Evolutionary conservation across 2,113 vertebrate species (phyloP), one percentile per base, ranked within the genome.

Genomic region (Sciurus niger): DNA sequence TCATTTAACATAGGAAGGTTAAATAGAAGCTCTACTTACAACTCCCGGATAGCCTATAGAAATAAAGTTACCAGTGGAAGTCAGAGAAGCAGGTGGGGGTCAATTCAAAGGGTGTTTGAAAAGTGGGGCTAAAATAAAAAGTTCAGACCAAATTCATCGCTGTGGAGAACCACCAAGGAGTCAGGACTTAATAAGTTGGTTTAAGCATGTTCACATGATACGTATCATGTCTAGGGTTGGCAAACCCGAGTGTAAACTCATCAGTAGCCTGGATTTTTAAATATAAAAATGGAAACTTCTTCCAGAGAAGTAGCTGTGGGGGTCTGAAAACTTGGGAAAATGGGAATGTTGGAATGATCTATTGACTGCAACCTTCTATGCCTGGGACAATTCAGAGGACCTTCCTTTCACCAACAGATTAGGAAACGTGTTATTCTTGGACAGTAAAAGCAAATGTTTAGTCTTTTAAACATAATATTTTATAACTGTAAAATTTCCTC

Each of bases 401-500:
- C 2, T 78, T 88, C 22, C 30, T 77, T 84, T 74, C 17, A 10
- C 32, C 9, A 68, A 28, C 53, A 60, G 30, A 46, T 77, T 89
- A 82, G 89, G 48, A 85, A 18, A 14, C 51, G 0, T 12, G 46
- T 89, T 80, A 20, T 1, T 80, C 16, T 84, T 95, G 0, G 3
- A 88, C 24, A 76, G 43, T 63, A 55, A 65, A 80, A 63, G 55
- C n/a, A 76, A 28, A 72, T 16, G 70, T 93, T 80, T 37, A 74
- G 24, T 30, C 24, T 91, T 90, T 87, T 65, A 67, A 93, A 24
- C 30, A 48, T 65, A 93, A 25, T 74, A 46, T 79, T 89, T 95
- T 78, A 58, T 46, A 53, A 37, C 43, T 73, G 4, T 83, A 82
- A 90, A 86, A 68, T 24, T 72, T 58, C 16, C 51, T 91, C 67